Evolutionary conservation across 2,113 vertebrate species (phyloP).

Genomic region (Megaceryle maxima): DNA sequence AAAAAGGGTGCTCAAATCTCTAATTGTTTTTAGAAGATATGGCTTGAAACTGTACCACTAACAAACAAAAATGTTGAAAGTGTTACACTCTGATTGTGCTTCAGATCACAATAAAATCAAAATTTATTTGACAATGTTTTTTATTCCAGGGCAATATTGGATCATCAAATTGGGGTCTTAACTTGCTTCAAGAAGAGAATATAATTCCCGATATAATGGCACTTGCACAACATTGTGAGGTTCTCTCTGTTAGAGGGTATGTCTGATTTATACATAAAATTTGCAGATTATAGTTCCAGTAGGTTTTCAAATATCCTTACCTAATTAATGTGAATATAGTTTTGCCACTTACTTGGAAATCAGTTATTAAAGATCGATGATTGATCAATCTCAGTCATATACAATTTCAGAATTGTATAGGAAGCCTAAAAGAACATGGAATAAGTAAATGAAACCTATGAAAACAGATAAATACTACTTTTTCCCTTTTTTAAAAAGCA

Average conservation of each 20-base stretch:
- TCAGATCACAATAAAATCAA: not conserved
- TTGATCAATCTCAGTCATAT: not conserved
- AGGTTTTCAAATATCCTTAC: not conserved
- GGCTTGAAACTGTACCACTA: not conserved
- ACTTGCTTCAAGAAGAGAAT: constrained; percentile 83
- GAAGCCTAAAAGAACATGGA: not conserved
- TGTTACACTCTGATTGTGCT: not conserved
- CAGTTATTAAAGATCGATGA: not conserved
- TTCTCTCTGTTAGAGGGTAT: constrained; percentile 94
- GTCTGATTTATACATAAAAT: constrained; percentile 11
- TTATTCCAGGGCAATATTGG: constrained; percentile 92
- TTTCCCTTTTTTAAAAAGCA: not conserved
- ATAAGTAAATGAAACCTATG: not conserved
- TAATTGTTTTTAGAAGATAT: not conserved
- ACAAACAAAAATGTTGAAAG: not conserved
- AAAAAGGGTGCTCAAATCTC: not conserved
- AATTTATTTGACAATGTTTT: not conserved
- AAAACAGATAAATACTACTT: not conserved
- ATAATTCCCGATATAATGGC: constrained; percentile 93
- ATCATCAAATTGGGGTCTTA: constrained; percentile 97
- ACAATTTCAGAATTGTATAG: not conserved
- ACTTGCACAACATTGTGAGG: constrained; percentile 93
- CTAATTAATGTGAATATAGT: not conserved
- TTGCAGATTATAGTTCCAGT: not conserved
- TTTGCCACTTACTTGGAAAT: not conserved